A percentile compares a stretch with the other conserved stretches of the same genome.
These are phyloP conservation scores for Sinocyclocheilus rhinocerous DNA, from an alignment of 2,113 vertebrate species.

Conservation along the genomic window DNA sequence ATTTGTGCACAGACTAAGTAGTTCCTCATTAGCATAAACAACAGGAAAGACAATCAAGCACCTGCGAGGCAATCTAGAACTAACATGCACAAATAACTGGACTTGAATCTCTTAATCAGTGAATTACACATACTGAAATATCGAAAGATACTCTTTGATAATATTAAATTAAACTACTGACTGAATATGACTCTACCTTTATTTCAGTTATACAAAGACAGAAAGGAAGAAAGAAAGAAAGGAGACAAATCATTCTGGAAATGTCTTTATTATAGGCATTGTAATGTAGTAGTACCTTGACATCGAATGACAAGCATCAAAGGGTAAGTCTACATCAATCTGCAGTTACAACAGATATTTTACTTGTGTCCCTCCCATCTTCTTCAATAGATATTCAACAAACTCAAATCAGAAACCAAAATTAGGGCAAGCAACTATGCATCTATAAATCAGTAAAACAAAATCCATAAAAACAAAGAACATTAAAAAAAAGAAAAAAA, in stretches of 20 bases:
- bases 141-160: too few species aligned
- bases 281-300: conserved; percentile 84
- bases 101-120: too few species aligned
- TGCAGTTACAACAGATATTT: conserved; percentile 74
- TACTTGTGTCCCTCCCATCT: conserved; percentile 14
- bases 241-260: conserved; percentile 57
- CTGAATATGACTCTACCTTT: neutral
- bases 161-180: too few species aligned
- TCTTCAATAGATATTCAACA: conserved; percentile 54
- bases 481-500: too few species aligned
- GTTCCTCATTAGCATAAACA: too few species aligned
- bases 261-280: conserved; percentile 80
- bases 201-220: neutral
- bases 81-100: too few species aligned
- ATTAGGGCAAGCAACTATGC: conserved; percentile 61
- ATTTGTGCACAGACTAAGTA: too few species aligned
- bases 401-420: conserved; percentile 64
- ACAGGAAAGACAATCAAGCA: too few species aligned
- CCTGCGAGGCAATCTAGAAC: too few species aligned
- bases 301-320: conserved; percentile 81
- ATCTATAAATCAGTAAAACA: conserved; percentile 59
- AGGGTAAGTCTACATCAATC: conserved; percentile 79
- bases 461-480: conserved; percentile 56
- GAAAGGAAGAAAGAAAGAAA: neutral
- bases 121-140: too few species aligned